Base-by-base conservation (phyloP, 2,797 vertebrate species). In the Tokudaia tokunoshimensis region DNA sequence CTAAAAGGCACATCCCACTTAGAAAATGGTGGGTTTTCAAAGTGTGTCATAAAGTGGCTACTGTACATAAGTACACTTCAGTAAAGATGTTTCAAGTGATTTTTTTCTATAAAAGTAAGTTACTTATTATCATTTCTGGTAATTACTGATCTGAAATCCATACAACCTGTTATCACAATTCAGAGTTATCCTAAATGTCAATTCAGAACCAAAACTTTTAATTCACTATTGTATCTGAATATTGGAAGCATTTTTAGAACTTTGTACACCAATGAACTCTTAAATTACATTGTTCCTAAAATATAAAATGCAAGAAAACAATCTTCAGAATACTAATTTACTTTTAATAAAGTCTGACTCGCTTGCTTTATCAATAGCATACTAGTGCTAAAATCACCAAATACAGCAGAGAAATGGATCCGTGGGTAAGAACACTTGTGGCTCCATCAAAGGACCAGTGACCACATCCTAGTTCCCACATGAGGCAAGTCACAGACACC, bases 281-380 rank as follows among this genome's bases (percentile, higher is more conserved):
- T 75, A 94, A 97, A 91, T 78, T 82, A 84, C 76, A 79, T 91
- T 95, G 9, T 83, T 72, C 26, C 37, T 93, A 87, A 95, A 93
- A 93, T 87, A 81, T n/a, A 92, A 95, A 97, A 91, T 74, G 1
- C 34, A 75, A 93, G 12, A 88, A 15, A 65, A 12, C 84, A 6
- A 61, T 52, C 11, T 88, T 84, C 67, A 96, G 63, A 93, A 72
- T 91, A 92, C 76, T 75, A 57, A 87, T 96, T 95, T 94, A 83
- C 74, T 89, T 89, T 72, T 86, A 95, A 92, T 70, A 86, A 95
- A 78, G 61, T 74, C 37, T 63, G 92, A 41, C 12, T 94, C 55
- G 24, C 78, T 95, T 86, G 84, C 85, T 88, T 70, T 83, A 19
- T 37, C 91, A 67, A 44, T 76, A 92, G 74, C 37, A 20, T 31